Base-by-base conservation (phyloP, 2,888 invertebrate genomes). In the Matsumyia berberina region DNA sequence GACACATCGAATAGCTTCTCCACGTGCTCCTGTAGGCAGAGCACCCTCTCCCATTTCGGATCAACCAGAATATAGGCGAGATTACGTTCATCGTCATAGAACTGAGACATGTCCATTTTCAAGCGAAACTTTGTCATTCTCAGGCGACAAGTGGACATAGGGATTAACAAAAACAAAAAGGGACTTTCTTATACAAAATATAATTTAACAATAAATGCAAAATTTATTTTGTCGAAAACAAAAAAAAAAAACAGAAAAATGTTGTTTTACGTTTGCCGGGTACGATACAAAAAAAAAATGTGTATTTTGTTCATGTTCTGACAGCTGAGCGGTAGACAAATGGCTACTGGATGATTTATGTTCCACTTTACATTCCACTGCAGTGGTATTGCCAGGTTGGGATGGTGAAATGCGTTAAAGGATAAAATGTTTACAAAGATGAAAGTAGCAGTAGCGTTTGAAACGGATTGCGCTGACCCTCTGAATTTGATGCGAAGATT, bases 11-110 rank as follows among this genome's bases (percentile, higher is more conserved):
- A 89, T 0, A 89, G 37, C 0, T 70, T 86, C 53, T 90, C 79
- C 5, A 90, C 88, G 58, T 89, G 89, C 31, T 89, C 69, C 37
- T 88, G 87, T 2, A 89, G 49, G n/a, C 87, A 74, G 2, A 79
- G 81, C 1, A 90, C 85, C 33, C 86, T 86, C 0, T 44, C 7
- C 89, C 89, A 89, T 0, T 51, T 39, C 0, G 60, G 24, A 79
- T 89, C 87, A 0, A 89, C 82, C 2, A 88, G 85, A 4, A 90
- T 66, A 11, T 89, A 58, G 0, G 88, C 87, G n/a, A 82, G 77
- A 3, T 70, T 78, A 0, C 90, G 88, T 7, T 86, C 87, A 49
- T 89, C 89, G 6, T 17, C 77, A 39, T 88, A 89, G 15, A 88
- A 90, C 5, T 87, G 62, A 0, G 88, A 87, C 31, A 89, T 39